Conservation (phyloP, 1,140 invertebrate genomes). For the Lucilia sericata region DNA sequence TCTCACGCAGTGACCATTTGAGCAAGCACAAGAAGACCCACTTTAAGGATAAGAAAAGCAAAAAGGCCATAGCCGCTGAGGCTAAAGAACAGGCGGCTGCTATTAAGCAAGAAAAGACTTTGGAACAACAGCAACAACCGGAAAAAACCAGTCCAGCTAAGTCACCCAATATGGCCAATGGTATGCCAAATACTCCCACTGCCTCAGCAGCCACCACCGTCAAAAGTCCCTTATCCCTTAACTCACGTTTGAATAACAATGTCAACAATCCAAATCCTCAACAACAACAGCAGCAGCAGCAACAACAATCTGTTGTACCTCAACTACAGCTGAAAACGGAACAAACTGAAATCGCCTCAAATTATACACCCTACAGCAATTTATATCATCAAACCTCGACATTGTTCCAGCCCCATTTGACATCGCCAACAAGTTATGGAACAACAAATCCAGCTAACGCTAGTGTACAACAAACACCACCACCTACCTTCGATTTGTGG, state of each 20-base stretch:
- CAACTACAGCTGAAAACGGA: constrained; percentile 60
- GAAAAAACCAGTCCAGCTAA: constrained; percentile 20
- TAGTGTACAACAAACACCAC: constrained; percentile 18
- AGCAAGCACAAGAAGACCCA: constrained; percentile 88
- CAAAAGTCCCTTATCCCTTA: constrained; percentile 1
- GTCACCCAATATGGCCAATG: not conserved
- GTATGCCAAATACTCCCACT: not conserved
- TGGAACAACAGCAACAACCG: not conserved
- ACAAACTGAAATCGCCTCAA: constrained; percentile 52
- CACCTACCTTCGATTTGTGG: constrained; percentile 47
- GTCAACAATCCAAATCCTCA: not conserved
- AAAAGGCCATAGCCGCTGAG: constrained; percentile 60
- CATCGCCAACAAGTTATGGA: constrained; percentile 7
- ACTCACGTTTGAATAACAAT: not conserved
- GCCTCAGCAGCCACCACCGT: constrained; percentile 9
- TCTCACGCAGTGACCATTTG: constrained; percentile 87
- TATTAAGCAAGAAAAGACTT: constrained; percentile 57
- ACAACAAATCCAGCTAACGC: not conserved
- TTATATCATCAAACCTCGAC: constrained; percentile 56
- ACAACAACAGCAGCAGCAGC: not conserved
- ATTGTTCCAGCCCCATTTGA: constrained; percentile 47
- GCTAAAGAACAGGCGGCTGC: constrained; percentile 56
- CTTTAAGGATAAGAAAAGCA: constrained; percentile 67
- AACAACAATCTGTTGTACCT: not conserved
- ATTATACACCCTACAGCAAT: constrained; percentile 60